Conservation (phyloP, 2,113 vertebrate species). For the Micronycteris hirsuta region DNA sequence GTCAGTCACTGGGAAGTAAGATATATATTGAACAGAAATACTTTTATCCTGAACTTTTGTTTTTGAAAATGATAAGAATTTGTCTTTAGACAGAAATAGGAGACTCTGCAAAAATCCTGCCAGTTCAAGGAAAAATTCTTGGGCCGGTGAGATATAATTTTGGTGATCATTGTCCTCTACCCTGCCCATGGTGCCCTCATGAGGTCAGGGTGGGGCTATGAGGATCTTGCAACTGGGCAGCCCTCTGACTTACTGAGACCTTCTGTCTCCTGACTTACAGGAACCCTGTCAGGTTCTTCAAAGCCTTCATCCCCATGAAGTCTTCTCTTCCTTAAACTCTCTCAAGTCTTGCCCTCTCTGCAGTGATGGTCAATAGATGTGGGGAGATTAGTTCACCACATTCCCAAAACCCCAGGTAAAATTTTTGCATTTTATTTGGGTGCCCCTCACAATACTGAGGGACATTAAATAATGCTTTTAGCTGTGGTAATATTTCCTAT, state of each 20-base stretch:
- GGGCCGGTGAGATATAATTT: neutral
- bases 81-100: neutral
- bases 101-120: neutral
- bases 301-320: neutral
- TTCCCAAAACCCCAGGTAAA: neutral
- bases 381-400: too few relatives aligned
- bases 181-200: too few relatives aligned
- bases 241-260: neutral
- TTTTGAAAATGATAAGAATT: neutral
- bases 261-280: neutral
- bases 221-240: neutral
- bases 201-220: neutral
- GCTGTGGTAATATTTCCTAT: neutral
- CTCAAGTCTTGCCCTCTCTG: neutral
- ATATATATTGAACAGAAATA: neutral
- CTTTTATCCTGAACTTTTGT: constrained; percentile 40
- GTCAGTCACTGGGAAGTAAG: neutral
- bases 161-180: neutral
- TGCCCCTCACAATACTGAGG: neutral
- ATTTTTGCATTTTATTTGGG: neutral
- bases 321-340: neutral
- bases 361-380: neutral
- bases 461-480: neutral
- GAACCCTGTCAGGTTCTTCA: neutral
- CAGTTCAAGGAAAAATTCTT: neutral